Evolutionary conservation across 2,888 invertebrate species (phyloP).

Genomic region (Ramazzottius varieornatus): DNA sequence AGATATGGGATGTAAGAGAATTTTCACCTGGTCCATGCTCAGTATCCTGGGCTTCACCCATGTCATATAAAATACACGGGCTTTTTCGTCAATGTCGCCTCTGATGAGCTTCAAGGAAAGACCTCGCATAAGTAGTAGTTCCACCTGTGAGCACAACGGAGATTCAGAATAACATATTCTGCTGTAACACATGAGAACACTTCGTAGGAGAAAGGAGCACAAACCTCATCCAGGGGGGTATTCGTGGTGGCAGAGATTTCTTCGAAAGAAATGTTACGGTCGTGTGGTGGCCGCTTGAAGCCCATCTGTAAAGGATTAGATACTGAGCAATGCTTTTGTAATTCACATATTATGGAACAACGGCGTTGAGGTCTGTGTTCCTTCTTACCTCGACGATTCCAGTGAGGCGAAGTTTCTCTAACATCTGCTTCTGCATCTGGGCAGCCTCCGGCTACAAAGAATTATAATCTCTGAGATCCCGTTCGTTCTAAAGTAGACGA

Average conservation of each 20-base stretch:
- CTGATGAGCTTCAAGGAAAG: constrained; percentile 62
- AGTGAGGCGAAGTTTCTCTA: constrained; percentile 63
- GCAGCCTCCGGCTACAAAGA: constrained; percentile 19
- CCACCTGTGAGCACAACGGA: constrained; percentile 37
- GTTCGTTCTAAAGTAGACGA: too few relatives aligned
- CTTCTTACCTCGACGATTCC: constrained; percentile 62
- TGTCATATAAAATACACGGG: constrained; percentile 41
- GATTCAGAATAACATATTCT: not conserved
- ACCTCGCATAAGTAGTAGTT: constrained; percentile 88
- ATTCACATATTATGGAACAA: too few relatives aligned
- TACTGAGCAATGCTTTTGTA: too few relatives aligned
- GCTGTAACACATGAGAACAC: not conserved
- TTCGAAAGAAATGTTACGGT: constrained; percentile 53
- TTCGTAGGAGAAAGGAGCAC: constrained; percentile 1
- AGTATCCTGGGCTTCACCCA: constrained; percentile 64
- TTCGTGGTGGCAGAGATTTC: constrained; percentile 67
- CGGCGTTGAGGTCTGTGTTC: too few relatives aligned
- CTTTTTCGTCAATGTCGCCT: constrained; percentile 54
- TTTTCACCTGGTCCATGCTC: constrained; percentile 37
- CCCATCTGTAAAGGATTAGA: constrained; percentile 45
- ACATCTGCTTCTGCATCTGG: constrained; percentile 13
- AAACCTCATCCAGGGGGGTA: constrained; percentile 34
- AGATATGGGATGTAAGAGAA: not conserved
- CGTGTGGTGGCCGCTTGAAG: constrained; percentile 65
- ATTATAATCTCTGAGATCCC: too few relatives aligned